Percentiles rank a stretch among this genome's conserved stretches.
Evolutionary conservation across 2,888 invertebrate genomes (phyloP).

Genomic region (Caenorhabditis panamensis): DNA sequence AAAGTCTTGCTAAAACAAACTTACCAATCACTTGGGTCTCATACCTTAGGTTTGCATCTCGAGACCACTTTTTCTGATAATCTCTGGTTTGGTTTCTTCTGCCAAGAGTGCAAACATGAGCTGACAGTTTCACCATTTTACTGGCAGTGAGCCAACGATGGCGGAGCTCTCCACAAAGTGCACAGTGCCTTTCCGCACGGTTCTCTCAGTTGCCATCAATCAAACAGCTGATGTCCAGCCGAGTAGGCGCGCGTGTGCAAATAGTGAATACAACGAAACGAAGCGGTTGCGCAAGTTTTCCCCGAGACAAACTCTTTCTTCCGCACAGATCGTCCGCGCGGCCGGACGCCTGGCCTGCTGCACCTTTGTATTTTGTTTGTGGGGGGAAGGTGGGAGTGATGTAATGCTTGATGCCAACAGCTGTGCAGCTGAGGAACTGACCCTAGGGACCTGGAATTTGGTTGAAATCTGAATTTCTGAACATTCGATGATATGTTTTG

Average conservation of each 20-base stretch:
- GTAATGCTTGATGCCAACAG: slow-evolving; percentile 30
- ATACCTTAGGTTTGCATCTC: neutral
- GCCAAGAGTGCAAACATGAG: slow-evolving; percentile 12
- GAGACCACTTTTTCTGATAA: neutral
- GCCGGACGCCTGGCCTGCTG: slow-evolving; percentile 4
- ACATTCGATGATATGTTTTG: too few species aligned
- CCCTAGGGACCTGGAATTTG: neutral
- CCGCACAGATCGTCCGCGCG: slow-evolving; percentile 34
- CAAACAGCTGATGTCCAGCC: slow-evolving; percentile 63
- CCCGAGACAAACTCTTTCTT: slow-evolving; percentile 52
- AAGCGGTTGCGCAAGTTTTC: slow-evolving; percentile 50
- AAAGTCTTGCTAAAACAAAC: too few species aligned
- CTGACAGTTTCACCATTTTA: neutral
- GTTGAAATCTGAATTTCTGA: too few species aligned
- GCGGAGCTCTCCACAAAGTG: neutral
- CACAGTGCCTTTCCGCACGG: slow-evolving; percentile 25
- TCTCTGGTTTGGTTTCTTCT: neutral
- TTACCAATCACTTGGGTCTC: too few species aligned
- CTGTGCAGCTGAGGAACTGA: slow-evolving; percentile 11
- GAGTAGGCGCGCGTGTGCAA: slow-evolving; percentile 61
- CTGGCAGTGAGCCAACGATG: slow-evolving; percentile 21
- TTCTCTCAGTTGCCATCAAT: slow-evolving; percentile 18
- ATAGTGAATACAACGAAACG: slow-evolving; percentile 30
- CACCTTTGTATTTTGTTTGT: slow-evolving; percentile 15
- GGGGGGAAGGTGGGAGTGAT: slow-evolving; percentile 6